A percentile compares a stretch with the other conserved stretches of the same genome.
Evolutionary conservation across 2,797 vertebrate species (phyloP).

Genomic region (Chiropotes sagulatus): DNA sequence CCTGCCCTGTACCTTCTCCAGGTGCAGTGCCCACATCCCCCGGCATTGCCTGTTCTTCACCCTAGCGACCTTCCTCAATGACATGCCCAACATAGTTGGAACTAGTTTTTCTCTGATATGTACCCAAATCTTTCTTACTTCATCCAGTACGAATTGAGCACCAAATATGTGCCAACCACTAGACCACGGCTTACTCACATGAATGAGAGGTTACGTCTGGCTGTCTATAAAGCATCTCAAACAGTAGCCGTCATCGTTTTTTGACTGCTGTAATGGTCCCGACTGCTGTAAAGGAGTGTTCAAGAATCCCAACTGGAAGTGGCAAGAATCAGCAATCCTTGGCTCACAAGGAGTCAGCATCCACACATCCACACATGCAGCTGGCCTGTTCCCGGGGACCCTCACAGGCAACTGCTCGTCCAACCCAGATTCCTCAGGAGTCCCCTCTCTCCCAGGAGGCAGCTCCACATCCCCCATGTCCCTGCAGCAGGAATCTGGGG

Average conservation of each 20-base stretch:
- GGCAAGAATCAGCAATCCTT: not conserved
- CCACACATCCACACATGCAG: not conserved
- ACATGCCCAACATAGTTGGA: not conserved
- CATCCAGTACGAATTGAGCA: not conserved
- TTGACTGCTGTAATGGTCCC: not conserved
- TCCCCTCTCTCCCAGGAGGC: not conserved
- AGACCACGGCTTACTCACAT: not conserved
- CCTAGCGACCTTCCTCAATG: not conserved
- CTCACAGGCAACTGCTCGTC: not conserved
- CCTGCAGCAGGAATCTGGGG: not conserved
- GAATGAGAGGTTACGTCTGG: not conserved
- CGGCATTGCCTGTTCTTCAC: not conserved
- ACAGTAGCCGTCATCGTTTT: not conserved
- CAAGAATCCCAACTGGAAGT: not conserved
- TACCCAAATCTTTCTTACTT: not conserved
- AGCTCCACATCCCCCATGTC: too few species aligned
- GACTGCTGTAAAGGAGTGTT: not conserved
- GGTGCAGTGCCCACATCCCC: fast-evolving
- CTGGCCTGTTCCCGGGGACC: not conserved
- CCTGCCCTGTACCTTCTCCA: not conserved
- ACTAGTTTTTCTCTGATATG: not conserved
- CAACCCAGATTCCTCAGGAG: not conserved
- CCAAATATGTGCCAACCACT: too few species aligned
- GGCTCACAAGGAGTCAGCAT: not conserved
- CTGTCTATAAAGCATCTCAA: not conserved